Evolutionary conservation across 2,797 vertebrate genomes (phyloP).

Genomic region (Dendrocincla fuliginosa): DNA sequence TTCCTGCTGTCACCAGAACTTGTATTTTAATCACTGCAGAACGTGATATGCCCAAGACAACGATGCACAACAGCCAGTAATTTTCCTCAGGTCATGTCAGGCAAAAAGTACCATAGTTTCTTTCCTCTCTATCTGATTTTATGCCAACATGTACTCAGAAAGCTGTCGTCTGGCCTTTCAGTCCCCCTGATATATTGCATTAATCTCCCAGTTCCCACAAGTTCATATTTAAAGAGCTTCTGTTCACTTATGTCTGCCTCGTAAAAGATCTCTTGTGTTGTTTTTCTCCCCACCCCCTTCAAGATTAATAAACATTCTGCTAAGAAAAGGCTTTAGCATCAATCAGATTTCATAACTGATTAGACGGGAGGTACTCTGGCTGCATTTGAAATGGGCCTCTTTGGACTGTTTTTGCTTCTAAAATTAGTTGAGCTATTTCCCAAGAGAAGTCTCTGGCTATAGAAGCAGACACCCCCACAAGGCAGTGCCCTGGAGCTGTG

Average conservation of each 20-base stretch:
- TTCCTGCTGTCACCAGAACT: conserved; percentile 18
- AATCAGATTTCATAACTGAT: conserved; percentile 35
- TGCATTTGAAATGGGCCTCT: neutral
- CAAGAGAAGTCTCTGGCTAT: neutral
- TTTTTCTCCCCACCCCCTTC: neutral
- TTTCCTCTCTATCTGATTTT: conserved; percentile 27
- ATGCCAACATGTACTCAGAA: neutral
- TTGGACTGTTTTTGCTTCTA: conserved; percentile 36
- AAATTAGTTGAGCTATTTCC: conserved; percentile 54
- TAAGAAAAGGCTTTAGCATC: conserved; percentile 16
- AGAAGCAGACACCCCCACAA: neutral
- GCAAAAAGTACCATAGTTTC: conserved; percentile 13
- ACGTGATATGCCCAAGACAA: conserved; percentile 6
- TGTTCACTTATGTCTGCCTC: neutral
- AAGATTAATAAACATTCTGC: conserved; percentile 31
- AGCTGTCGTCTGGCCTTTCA: neutral
- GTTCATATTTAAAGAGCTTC: conserved; percentile 37
- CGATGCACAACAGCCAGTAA: neutral
- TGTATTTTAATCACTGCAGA: conserved; percentile 44
- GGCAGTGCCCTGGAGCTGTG: neutral
- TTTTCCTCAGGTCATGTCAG: conserved; percentile 13
- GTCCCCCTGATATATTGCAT: neutral
- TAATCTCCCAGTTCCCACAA: conserved; percentile 5
- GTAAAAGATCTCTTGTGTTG: neutral
- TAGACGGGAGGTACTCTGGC: neutral